Percentiles rank a stretch among this genome's conserved stretches.
Conservation (phyloP, 1,140 invertebrate species). For the Marisa cornuarietis region DNA sequence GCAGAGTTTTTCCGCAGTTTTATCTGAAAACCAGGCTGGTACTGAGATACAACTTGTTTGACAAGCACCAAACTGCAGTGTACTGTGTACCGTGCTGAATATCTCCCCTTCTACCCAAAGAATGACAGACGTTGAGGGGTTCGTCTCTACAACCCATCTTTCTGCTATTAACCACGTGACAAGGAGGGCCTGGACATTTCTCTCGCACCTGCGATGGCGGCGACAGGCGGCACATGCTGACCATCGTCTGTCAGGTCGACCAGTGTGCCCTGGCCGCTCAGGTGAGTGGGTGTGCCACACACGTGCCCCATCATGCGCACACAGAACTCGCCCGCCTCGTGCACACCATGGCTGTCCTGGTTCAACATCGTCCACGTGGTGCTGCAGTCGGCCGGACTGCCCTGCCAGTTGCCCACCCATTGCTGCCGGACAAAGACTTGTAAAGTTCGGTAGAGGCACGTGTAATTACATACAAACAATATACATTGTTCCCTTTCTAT, state of each 20-base stretch:
- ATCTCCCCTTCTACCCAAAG: too few relatives aligned
- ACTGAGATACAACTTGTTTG: too few relatives aligned
- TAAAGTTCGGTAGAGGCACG: not conserved
- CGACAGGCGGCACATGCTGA: constrained; percentile 26
- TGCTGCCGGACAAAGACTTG: constrained; percentile 14
- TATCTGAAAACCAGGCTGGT: too few relatives aligned
- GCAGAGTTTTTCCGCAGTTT: too few relatives aligned
- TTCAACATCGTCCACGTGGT: constrained; percentile 30
- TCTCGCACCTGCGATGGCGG: constrained; percentile 14
- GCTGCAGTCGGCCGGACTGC: constrained; percentile 8
- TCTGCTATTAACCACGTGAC: too few relatives aligned
- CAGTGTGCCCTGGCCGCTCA: constrained; percentile 24
- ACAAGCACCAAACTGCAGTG: too few relatives aligned
- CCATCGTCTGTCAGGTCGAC: constrained; percentile 36
- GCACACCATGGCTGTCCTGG: constrained; percentile 35
- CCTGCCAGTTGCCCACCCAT: constrained; percentile 37
- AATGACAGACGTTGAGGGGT: too few relatives aligned
- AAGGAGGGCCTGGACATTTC: not conserved
- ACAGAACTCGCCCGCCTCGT: constrained; percentile 29
- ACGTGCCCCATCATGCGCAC: constrained; percentile 39
- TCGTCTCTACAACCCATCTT: too few relatives aligned
- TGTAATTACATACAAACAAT: too few relatives aligned
- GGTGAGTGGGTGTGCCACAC: constrained; percentile 20
- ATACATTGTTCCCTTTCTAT: too few relatives aligned
- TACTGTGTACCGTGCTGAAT: too few relatives aligned